Conservation (phyloP, 2,113 vertebrate species). For the Bubo bubo region DNA sequence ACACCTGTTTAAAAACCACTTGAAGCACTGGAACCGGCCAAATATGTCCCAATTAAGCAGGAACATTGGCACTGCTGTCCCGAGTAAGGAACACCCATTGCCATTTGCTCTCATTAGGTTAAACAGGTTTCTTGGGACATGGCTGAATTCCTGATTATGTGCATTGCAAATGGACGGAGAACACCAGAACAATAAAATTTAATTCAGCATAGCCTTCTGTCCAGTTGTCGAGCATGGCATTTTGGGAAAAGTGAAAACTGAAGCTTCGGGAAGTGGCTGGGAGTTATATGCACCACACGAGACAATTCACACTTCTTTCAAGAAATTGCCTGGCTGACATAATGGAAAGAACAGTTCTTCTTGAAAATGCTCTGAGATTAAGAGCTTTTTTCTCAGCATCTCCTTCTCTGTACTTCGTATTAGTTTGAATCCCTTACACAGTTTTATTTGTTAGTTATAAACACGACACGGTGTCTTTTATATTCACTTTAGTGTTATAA, state of each 20-base stretch:
- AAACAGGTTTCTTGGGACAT: conserved; percentile 55
- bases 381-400: neutral
- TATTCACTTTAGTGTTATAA: neutral
- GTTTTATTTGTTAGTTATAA: neutral
- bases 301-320: neutral
- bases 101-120: conserved; percentile 64
- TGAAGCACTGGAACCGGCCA: conserved; percentile 52
- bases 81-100: conserved; percentile 41
- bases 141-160: conserved; percentile 61
- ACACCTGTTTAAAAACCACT: conserved; percentile 66
- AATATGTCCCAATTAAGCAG: conserved; percentile 55
- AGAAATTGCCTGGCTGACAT: neutral
- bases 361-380: neutral
- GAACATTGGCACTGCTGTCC: conserved; percentile 30
- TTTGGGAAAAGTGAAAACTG: neutral
- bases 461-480: fast-evolving
- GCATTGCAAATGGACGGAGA: conserved; percentile 42
- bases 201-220: conserved; percentile 48
- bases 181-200: conserved; percentile 49
- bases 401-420: neutral
- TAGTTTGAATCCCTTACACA: neutral
- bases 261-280: neutral
- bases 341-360: neutral
- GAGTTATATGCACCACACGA: neutral
- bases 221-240: neutral